phyloP scores from a whole-genome alignment of 2,113 vertebrate genomes.

The Ammodytes dubius region DNA sequence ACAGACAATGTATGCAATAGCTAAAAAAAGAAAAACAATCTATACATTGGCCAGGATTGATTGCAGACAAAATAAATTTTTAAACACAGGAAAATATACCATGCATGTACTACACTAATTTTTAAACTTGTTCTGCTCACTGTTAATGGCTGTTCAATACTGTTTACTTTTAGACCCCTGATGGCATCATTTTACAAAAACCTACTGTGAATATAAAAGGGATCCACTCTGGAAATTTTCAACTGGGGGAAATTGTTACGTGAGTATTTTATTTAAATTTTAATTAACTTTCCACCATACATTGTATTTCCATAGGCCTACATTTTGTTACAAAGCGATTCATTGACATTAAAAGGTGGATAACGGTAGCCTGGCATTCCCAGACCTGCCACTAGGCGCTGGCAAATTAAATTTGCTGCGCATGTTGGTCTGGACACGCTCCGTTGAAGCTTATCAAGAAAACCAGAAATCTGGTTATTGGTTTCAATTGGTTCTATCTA shows the following conservation, averaged over 20 bases:
- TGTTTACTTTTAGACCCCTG: slow-evolving; percentile 75
- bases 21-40: background rate
- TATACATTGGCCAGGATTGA: background rate
- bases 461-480: too few species aligned
- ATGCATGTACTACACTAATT: background rate
- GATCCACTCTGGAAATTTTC: slow-evolving; percentile 56
- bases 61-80: background rate
- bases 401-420: too few species aligned
- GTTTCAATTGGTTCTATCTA: too few species aligned
- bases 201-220: slow-evolving; percentile 34
- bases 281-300: background rate
- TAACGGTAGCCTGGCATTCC: too few species aligned
- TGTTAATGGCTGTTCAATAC: background rate
- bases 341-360: background rate
- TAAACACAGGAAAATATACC: too few species aligned
- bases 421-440: too few species aligned
- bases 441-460: too few species aligned
- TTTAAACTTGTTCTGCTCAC: background rate
- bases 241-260: slow-evolving; percentile 75
- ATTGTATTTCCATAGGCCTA: background rate
- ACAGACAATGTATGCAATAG: background rate
- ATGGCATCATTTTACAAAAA: slow-evolving; percentile 60
- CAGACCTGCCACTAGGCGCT: too few species aligned
- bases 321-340: background rate
- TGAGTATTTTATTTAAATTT: slow-evolving; percentile 27